phyloP scores from a whole-genome alignment of 2,888 invertebrate species.

The Endomychus coccineus region DNA sequence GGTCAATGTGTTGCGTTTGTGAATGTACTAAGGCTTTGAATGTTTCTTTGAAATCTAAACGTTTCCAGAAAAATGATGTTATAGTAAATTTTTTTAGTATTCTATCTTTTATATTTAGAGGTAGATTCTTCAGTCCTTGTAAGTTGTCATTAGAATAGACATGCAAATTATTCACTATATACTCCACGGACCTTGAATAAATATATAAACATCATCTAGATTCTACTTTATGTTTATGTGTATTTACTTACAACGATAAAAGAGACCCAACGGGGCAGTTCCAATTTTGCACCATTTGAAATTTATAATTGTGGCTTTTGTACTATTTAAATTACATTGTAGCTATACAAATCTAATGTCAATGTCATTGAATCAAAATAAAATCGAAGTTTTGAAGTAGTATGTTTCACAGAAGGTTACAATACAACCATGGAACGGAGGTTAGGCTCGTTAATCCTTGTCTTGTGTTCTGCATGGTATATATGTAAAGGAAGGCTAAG shows the following conservation, averaged over 20 bases:
- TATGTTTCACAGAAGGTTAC: too few species aligned
- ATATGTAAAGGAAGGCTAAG: too few species aligned
- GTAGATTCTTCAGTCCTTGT: constrained; percentile 25
- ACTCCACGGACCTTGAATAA: constrained; percentile 24
- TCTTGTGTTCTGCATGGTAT: too few species aligned
- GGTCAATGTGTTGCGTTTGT: constrained; percentile 30
- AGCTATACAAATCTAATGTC: too few species aligned
- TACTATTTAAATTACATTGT: too few species aligned
- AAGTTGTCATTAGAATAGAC: constrained; percentile 18
- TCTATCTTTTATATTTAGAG: constrained; percentile 30
- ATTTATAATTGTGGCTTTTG: too few species aligned
- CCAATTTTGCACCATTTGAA: too few species aligned
- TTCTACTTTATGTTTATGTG: background rate
- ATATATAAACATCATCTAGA: background rate
- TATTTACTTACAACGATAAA: constrained; percentile 16
- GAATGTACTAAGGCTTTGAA: constrained; percentile 31
- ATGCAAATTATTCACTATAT: constrained; percentile 27
- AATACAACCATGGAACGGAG: too few species aligned
- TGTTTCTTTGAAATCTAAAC: constrained; percentile 26
- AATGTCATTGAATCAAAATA: too few species aligned
- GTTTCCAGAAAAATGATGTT: constrained; percentile 26
- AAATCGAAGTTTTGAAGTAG: too few species aligned
- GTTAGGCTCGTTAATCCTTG: too few species aligned
- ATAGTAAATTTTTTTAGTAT: constrained; percentile 31
- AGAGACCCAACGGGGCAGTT: too few species aligned